Base-by-base conservation (phyloP, 37 sponge, comb jelly and placozoan genomes). In the Chondrilla cf. caribensis region DNA sequence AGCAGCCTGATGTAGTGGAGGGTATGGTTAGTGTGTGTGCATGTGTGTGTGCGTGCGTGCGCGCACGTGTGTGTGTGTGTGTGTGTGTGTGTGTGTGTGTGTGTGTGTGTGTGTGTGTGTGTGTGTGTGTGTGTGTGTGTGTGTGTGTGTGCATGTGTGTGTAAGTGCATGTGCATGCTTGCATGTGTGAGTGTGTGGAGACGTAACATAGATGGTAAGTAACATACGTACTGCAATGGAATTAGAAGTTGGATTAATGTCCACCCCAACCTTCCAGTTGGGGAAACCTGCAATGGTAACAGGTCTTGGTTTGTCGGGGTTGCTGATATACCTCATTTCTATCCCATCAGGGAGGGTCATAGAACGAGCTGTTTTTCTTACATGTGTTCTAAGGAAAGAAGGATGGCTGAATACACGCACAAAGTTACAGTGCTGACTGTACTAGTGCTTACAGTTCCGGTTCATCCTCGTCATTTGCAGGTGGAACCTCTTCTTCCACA, bases 211-310 rank as follows among this genome's bases (percentile, higher is more conserved):
- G n/a, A n/a, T n/a, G n/a, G n/a, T n/a, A n/a, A n/a, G n/a, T n/a
- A n/a, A n/a, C n/a, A n/a, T n/a, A n/a, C n/a, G n/a, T n/a, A 85
- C 86, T 54, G 80, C 79, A 42, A 89, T 85, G 29, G 86, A 89
- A 18, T 67, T 8, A n/a, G 83, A 85, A n/a, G 90, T 84, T 33
- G 37, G 55, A 67, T 65, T 83, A 17, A 82, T 60, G 17, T 39
- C 40, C 19, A 29, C 44, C 0, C 77, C 59, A 8, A 43, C 41
- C 25, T 9, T 73, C 76, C 76, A 73, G 76, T 9, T 40, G 43
- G 43, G 17, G 22, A 73, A 43, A 37, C 38, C 76, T n/a, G 38
- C 76, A 7, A 73, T 43, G 25, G 38, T 73, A 17, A 73, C 40
- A 17, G 76, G 76, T 21, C 76, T 41, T 0, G 76, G 76, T 11